Evolutionary conservation across 2,888 invertebrate genomes (phyloP).

Genomic region (Bimastos eiseni): DNA sequence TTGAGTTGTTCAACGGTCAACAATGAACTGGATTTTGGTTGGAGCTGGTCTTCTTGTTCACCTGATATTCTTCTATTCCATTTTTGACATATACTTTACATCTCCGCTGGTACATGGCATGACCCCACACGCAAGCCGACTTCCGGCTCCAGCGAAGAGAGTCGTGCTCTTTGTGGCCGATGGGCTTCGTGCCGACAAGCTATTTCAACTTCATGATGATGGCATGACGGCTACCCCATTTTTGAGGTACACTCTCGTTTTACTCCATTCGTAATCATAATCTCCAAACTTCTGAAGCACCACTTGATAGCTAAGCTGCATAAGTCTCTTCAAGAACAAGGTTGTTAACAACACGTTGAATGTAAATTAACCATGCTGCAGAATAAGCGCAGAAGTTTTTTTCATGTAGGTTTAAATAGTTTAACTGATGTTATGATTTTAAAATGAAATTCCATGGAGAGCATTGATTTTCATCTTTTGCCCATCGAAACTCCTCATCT

Average conservation of each 20-base stretch:
- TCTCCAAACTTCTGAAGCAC: no score
- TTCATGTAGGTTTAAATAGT: no score
- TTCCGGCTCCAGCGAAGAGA: constrained; percentile 70
- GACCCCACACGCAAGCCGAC: constrained; percentile 58
- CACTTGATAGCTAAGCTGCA: no score
- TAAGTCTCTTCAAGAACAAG: no score
- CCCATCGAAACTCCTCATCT: no score
- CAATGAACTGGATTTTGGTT: constrained; percentile 47
- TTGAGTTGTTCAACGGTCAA: background rate
- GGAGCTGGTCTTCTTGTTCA: constrained; percentile 68
- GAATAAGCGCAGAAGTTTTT: no score
- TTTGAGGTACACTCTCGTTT: constrained; percentile 66
- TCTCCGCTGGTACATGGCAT: constrained; percentile 82
- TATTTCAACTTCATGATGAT: constrained; percentile 65
- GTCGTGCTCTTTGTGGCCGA: constrained; percentile 87
- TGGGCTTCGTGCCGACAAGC: constrained; percentile 85
- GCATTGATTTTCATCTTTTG: no score
- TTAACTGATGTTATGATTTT: no score
- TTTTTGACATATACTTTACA: constrained; percentile 90
- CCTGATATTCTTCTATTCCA: constrained; percentile 76
- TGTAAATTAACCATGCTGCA: no score
- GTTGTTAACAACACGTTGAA: no score
- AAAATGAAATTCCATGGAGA: no score
- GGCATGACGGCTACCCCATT: constrained; percentile 69
- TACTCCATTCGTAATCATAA: no score